These are phyloP conservation scores for Poecilia velifera DNA, from an alignment of 2,797 vertebrate genomes.

Conservation along the genomic window DNA sequence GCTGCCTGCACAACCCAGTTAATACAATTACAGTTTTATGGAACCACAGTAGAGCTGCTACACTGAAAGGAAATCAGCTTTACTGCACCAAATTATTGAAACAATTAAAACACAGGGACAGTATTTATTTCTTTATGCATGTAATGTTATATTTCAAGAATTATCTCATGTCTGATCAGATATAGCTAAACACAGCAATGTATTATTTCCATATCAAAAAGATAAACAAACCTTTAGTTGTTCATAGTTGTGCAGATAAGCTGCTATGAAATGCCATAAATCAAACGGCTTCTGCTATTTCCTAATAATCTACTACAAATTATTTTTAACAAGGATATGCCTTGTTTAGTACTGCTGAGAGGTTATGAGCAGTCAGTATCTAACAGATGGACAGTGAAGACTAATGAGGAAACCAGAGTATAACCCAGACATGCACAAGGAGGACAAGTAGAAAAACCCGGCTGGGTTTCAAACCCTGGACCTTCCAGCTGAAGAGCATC, in stretches of 20 bases:
- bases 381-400: not conserved
- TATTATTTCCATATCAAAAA: not conserved
- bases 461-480: not conserved
- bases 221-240: not conserved
- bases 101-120: constrained; percentile 57
- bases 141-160: constrained; percentile 47
- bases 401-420: not conserved
- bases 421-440: not conserved
- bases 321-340: not conserved
- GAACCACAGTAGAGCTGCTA: constrained; percentile 41
- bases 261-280: not conserved
- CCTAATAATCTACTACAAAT: not conserved
- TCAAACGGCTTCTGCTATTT: not conserved
- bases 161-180: not conserved
- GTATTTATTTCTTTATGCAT: constrained; percentile 29
- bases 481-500: not conserved
- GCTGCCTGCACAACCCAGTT: constrained; percentile 67
- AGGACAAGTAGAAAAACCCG: not conserved
- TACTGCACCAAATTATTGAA: constrained; percentile 61
- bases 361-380: not conserved
- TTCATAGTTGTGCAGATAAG: not conserved
- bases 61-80: constrained; percentile 37
- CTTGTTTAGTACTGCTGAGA: not conserved
- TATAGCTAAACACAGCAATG: not conserved
- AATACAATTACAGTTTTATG: constrained; percentile 67